Evolutionary conservation across 2,888 invertebrate species (phyloP).

Genomic region (Petrophora chlorosata): DNA sequence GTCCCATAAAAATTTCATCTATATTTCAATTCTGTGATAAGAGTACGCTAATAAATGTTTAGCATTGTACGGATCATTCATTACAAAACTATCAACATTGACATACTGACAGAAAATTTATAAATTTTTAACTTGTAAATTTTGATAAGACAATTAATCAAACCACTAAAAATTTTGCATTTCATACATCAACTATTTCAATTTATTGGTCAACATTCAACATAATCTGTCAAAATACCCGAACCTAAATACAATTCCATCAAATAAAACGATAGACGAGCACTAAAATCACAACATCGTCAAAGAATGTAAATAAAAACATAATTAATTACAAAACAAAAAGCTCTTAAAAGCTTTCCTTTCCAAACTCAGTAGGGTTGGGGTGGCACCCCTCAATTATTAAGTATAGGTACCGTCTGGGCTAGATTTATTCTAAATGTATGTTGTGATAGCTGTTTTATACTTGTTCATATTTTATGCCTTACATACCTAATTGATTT

Average conservation of each 20-base stretch:
- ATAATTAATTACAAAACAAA: slow-evolving; percentile 81
- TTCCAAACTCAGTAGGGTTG: slow-evolving; percentile 73
- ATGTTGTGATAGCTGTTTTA: slow-evolving; percentile 43
- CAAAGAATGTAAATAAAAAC: slow-evolving; percentile 64
- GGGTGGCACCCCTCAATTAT: slow-evolving; percentile 75
- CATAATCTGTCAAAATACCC: not conserved
- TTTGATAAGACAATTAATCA: no score
- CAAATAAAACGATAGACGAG: slow-evolving; percentile 19
- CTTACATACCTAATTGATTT: slow-evolving; percentile 28
- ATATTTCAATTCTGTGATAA: no score
- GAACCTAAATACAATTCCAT: slow-evolving; percentile 15
- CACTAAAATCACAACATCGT: slow-evolving; percentile 52
- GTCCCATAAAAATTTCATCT: no score
- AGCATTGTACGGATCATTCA: no score
- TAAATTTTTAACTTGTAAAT: no score
- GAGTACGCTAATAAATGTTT: no score
- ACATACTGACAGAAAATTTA: no score
- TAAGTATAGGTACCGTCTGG: slow-evolving; percentile 63
- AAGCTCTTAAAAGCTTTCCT: slow-evolving; percentile 82
- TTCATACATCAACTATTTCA: no score
- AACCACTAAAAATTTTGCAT: no score
- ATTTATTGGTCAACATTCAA: not conserved
- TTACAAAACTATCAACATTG: no score
- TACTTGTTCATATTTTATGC: slow-evolving; percentile 26
- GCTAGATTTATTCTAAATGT: slow-evolving; percentile 68